Conservation (phyloP, 2,888 invertebrate genomes). For the Uropetala carovei region DNA sequence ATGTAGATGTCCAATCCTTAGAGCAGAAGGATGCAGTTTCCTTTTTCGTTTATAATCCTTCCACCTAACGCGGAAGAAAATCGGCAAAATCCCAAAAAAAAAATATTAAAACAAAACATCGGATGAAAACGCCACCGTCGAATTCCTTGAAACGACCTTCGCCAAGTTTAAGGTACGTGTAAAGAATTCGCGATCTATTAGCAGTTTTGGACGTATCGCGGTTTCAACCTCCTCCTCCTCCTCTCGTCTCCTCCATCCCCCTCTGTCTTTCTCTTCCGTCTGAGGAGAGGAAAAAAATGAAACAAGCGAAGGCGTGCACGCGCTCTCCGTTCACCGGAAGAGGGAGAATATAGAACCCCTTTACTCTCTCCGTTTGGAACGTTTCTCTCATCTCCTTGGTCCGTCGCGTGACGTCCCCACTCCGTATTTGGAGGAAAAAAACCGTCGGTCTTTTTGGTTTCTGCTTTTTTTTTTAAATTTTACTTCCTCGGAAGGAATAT, state of each 20-base stretch:
- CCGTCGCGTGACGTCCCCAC: no score
- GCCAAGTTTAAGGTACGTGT: not conserved
- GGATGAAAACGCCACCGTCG: not conserved
- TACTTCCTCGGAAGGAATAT: not conserved
- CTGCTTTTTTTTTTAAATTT: no score
- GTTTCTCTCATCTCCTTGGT: not conserved
- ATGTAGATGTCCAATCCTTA: no score
- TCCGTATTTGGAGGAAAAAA: no score
- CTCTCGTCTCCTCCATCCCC: no score
- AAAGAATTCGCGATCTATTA: not conserved
- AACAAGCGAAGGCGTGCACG: not conserved
- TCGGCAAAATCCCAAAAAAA: not conserved
- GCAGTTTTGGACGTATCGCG: no score
- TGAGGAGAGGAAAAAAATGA: not conserved
- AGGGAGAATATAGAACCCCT: not conserved
- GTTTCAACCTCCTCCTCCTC: no score
- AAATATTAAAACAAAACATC: no score
- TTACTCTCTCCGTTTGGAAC: not conserved
- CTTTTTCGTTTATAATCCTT: not conserved
- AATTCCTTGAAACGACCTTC: slow-evolving; percentile 13
- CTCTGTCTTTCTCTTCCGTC: no score
- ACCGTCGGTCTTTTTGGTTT: no score
- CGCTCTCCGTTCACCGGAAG: not conserved
- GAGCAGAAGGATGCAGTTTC: no score
- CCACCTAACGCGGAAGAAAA: not conserved